Conservation (phyloP, 2,113 vertebrate genomes). For the Rhipidura dahli region DNA sequence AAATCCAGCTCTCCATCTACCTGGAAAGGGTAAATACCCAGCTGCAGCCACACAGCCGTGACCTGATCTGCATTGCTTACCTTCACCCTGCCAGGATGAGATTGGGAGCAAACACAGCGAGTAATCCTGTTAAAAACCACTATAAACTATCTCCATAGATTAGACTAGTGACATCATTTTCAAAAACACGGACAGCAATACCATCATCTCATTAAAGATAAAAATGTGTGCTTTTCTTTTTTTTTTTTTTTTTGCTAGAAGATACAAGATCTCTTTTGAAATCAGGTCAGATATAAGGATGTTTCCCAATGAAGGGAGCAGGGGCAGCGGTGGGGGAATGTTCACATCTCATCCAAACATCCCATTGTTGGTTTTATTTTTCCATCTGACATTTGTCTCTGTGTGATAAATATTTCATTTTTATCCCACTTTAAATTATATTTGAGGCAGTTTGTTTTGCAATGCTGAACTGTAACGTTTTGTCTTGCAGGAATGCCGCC, state of each 20-base stretch:
- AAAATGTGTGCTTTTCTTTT: background rate
- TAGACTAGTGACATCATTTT: background rate
- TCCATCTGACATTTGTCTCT: background rate
- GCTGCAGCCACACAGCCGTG: accelerated
- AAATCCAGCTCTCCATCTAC: background rate
- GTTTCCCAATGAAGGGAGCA: background rate
- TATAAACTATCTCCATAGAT: background rate
- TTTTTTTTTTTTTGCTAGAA: background rate
- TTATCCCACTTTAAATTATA: background rate
- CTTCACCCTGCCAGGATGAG: background rate
- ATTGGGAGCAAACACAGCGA: accelerated
- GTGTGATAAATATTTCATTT: background rate
- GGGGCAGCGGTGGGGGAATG: background rate
- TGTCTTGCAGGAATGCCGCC: background rate
- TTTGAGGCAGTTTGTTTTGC: background rate
- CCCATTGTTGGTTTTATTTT: background rate
- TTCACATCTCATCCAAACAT: background rate
- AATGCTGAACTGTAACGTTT: background rate
- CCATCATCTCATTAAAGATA: background rate
- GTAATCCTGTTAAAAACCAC: background rate
- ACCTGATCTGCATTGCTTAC: too few species aligned
- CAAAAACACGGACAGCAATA: background rate
- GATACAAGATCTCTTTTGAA: background rate
- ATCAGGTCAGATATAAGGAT: background rate
- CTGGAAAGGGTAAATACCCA: background rate